Percentiles rank a stretch among this genome's conserved stretches.
Conservation (phyloP, 2,888 invertebrate genomes). For the Campopleginae sp. region DNA sequence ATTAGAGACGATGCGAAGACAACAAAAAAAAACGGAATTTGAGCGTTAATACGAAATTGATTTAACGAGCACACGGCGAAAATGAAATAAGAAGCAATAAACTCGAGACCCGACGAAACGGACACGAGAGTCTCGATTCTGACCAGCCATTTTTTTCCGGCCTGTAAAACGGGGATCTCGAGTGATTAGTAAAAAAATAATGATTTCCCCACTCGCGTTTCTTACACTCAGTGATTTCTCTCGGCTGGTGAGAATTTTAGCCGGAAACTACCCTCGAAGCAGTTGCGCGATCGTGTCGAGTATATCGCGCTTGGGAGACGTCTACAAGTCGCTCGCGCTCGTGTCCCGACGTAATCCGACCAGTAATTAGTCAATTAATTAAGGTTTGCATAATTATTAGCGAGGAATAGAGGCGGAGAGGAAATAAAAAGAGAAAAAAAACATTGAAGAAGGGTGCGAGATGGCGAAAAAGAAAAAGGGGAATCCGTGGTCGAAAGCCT, state of each 20-base stretch:
- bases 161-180: slow-evolving; percentile 53
- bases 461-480: slow-evolving; percentile 14
- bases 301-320: slow-evolving; percentile 57
- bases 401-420: slow-evolving; percentile 77
- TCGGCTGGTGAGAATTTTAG: slow-evolving; percentile 59
- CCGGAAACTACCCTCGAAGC: slow-evolving; percentile 40
- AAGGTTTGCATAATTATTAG: slow-evolving; percentile 83
- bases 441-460: slow-evolving; percentile 15
- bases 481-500: slow-evolving; percentile 58
- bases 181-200: slow-evolving; percentile 76
- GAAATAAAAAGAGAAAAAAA: slow-evolving; percentile 42
- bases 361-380: slow-evolving; percentile 84
- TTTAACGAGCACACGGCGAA: slow-evolving; percentile 17
- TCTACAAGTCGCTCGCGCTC: slow-evolving; percentile 57
- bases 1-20: not conserved
- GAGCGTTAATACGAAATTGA: not conserved
- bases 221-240: slow-evolving; percentile 67
- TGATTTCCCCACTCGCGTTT: slow-evolving; percentile 67
- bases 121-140: slow-evolving; percentile 34
- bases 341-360: slow-evolving; percentile 74
- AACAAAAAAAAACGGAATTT: slow-evolving; percentile 4
- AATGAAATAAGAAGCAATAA: slow-evolving; percentile 27
- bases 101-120: slow-evolving; percentile 29
- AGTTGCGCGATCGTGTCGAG: slow-evolving; percentile 35
- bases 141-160: slow-evolving; percentile 58